phyloP scores from a whole-genome alignment of 2,888 invertebrate species.

The Diploptera punctata region DNA sequence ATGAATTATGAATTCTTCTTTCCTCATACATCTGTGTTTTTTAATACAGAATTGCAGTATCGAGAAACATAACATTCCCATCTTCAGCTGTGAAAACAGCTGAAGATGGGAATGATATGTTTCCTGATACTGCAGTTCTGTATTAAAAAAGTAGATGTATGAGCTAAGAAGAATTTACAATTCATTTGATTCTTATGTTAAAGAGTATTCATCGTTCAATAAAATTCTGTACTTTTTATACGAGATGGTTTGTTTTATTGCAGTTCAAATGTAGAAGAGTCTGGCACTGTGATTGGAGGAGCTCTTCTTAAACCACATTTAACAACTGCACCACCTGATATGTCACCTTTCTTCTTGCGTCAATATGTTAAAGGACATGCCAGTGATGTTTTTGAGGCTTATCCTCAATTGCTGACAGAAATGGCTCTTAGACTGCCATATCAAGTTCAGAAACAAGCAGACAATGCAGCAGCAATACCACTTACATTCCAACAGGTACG shows the following conservation, averaged over 20 bases:
- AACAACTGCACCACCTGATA: conserved; percentile 85
- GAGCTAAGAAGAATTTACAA: no score
- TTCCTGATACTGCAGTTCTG: no score
- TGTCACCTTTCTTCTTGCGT: conserved; percentile 93
- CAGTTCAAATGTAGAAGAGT: conserved; percentile 41
- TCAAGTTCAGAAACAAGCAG: conserved; percentile 67
- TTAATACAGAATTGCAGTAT: no score
- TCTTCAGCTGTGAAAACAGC: no score
- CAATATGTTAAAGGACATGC: conserved; percentile 93
- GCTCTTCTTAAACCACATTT: conserved; percentile 83
- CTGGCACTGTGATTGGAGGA: conserved; percentile 57
- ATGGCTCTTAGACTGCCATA: conserved; percentile 93
- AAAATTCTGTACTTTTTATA: no score
- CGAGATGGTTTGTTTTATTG: background rate
- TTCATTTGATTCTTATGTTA: no score
- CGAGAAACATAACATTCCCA: no score
- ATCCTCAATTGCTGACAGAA: conserved; percentile 93
- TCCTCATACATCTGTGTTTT: no score
- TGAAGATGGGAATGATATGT: no score
- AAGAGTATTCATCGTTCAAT: no score
- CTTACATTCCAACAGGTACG: conserved; percentile 49
- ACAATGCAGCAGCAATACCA: conserved; percentile 42
- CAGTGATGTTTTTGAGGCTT: conserved; percentile 91
- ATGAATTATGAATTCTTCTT: no score
- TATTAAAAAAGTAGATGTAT: no score